These are phyloP conservation scores for Tipula vernalis DNA, from an alignment of 2,888 invertebrate genomes.

Conservation along the genomic window DNA sequence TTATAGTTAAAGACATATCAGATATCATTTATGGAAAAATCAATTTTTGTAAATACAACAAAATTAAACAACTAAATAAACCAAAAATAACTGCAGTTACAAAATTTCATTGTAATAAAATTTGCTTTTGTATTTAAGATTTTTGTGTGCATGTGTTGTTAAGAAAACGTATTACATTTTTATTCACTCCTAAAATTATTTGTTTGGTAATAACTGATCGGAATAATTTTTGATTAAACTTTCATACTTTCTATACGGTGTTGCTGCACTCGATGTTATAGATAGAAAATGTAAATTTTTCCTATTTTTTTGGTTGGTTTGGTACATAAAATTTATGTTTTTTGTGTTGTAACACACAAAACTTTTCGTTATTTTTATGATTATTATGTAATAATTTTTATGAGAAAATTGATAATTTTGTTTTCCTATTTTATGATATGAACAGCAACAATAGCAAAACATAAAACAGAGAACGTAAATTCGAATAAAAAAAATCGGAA, in stretches of 20 bases:
- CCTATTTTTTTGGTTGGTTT: neutral
- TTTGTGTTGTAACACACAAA: neutral
- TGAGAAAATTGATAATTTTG: neutral
- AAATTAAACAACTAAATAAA: too few species aligned
- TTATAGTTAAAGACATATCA: too few species aligned
- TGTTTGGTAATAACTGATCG: neutral
- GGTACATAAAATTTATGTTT: neutral
- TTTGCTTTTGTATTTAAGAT: neutral
- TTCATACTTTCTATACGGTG: neutral
- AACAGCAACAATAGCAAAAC: neutral
- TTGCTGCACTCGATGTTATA: neutral
- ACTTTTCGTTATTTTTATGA: neutral
- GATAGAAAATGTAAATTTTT: neutral
- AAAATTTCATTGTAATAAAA: neutral
- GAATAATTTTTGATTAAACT: neutral
- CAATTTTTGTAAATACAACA: too few species aligned
- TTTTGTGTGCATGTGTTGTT: neutral
- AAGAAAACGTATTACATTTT: neutral
- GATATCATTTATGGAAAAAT: too few species aligned
- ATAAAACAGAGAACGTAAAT: neutral
- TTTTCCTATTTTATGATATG: neutral
- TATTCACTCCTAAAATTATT: neutral
- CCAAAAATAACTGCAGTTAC: too few species aligned
- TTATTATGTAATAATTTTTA: neutral
- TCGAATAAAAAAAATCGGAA: neutral